Conservation (phyloP, 2,797 vertebrate genomes). For the Craterocephalus amniculus region DNA sequence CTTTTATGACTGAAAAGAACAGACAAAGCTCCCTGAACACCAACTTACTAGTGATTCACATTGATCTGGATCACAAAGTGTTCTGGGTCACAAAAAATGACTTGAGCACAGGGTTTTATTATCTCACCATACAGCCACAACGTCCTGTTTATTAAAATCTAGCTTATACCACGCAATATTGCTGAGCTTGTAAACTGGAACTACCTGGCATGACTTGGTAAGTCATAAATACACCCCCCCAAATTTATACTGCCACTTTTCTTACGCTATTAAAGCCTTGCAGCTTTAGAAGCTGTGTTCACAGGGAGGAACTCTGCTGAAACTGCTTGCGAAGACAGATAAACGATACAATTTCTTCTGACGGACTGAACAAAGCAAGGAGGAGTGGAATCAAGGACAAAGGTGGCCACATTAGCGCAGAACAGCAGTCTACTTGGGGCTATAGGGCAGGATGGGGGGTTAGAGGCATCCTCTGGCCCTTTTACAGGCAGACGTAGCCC, state of each 20-base stretch:
- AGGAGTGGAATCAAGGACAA: slow-evolving; percentile 52
- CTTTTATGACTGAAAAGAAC: slow-evolving; percentile 37
- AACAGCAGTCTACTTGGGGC: slow-evolving; percentile 57
- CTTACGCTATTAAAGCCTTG: slow-evolving; percentile 54
- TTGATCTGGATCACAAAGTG: slow-evolving; percentile 45
- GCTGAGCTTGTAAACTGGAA: slow-evolving; percentile 49
- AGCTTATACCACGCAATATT: slow-evolving; percentile 32
- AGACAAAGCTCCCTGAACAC: slow-evolving; percentile 25
- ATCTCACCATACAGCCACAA: slow-evolving; percentile 17
- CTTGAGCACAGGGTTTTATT: slow-evolving; percentile 21
- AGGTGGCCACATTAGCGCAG: slow-evolving; percentile 62
- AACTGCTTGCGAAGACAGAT: slow-evolving; percentile 63
- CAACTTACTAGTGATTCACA: slow-evolving; percentile 27
- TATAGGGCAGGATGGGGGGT: slow-evolving; percentile 45
- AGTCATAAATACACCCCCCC: slow-evolving; percentile 33
- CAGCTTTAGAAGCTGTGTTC: slow-evolving; percentile 59
- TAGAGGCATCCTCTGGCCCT: slow-evolving; percentile 35
- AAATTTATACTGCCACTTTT: slow-evolving; percentile 37
- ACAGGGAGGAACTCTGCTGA: slow-evolving; percentile 53
- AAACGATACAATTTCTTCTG: slow-evolving; percentile 62
- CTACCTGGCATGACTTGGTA: slow-evolving; percentile 55
- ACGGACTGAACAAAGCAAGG: slow-evolving; percentile 45
- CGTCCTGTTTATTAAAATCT: slow-evolving; percentile 56
- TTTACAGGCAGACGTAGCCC: slow-evolving; percentile 35
- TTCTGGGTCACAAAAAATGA: slow-evolving; percentile 35